Evolutionary conservation across 2,797 vertebrate genomes (phyloP), one percentile per base, ranked within the genome.

Genomic region (Poeciliopsis presidionis): DNA sequence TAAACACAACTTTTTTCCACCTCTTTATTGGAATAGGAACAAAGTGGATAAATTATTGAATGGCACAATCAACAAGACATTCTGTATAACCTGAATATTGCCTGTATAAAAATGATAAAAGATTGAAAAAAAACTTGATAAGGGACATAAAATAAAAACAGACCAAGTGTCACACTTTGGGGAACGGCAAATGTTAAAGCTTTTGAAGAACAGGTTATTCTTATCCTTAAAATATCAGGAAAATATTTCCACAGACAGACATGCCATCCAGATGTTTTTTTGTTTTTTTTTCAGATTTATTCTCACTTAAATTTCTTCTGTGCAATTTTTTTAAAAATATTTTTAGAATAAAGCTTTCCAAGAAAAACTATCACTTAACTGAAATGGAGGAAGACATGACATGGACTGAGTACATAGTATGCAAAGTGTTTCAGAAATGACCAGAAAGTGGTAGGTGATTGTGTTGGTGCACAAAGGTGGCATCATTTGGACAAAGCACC

Each of bases 401-500:
- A 77, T 89, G 80, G 22, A 77, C 63, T 70, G 39, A 49, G 78
- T 79, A 51, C 79, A 79, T 69, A 51, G 79, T 69, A 78, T 76
- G 63, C 25, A 67, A 75, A 79, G 87, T 87, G 80, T 91, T 76
- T 84, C 74, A 77, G 47, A 63, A 30, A n/a, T 81, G 80, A 86
- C 81, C 85, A 83, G 82, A 91, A 88, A 91, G 84, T 83, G 75
- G 78, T 81, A 82, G 78, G 67, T 87, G 84, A 87, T 92, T 90
- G 86, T 93, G 81, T 59, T 22, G 12, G 72, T 22, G 76, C 81
- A 94, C 91, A 94, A 93, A 92, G 83, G 90, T 91, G 81, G 88
- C 89, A 93, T 94, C 89, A 86, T 95, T 93, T 93, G 93, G 94
- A 97, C 96, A 96, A 95, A 97, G 95, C 93, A 90, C 95, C 95